These are phyloP conservation scores for Caenorhabditis wallacei DNA, from an alignment of 2,888 invertebrate genomes.

Conservation along the genomic window DNA sequence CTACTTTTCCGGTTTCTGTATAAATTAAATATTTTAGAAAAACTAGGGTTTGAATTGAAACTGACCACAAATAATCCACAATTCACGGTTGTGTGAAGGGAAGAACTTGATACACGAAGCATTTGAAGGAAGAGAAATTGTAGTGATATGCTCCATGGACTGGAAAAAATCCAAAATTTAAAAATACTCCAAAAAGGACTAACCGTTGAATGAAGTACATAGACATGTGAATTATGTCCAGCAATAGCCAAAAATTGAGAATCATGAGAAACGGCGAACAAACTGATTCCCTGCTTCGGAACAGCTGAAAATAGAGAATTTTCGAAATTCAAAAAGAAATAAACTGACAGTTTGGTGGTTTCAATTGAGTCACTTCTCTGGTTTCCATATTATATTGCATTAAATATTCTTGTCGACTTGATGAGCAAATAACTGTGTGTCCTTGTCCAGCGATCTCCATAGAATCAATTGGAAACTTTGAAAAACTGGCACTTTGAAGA, in stretches of 20 bases:
- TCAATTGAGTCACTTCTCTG: constrained; percentile 55
- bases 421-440: constrained; percentile 66
- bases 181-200: constrained; percentile 3
- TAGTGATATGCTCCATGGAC: constrained; percentile 72
- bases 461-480: constrained; percentile 66
- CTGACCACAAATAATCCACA: constrained; percentile 67
- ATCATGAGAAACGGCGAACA: constrained; percentile 68
- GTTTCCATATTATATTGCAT: constrained; percentile 71
- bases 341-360: constrained; percentile 54
- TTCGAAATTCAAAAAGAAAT: background rate
- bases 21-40: background rate
- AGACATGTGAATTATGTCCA: constrained; percentile 61
- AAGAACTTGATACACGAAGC: constrained; percentile 60
- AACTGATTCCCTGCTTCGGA: constrained; percentile 59
- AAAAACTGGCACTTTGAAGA: constrained; percentile 63
- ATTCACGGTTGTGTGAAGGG: constrained; percentile 58
- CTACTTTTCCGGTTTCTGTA: constrained; percentile 67
- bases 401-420: constrained; percentile 62
- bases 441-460: constrained; percentile 67
- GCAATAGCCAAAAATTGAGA: constrained; percentile 65
- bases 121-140: constrained; percentile 61
- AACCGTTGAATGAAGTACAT: constrained; percentile 66
- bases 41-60: background rate
- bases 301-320: constrained; percentile 59
- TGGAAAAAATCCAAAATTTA: constrained; percentile 34